These are phyloP conservation scores for Metalampra italica DNA, from an alignment of 2,888 invertebrate species.

Conservation along the genomic window DNA sequence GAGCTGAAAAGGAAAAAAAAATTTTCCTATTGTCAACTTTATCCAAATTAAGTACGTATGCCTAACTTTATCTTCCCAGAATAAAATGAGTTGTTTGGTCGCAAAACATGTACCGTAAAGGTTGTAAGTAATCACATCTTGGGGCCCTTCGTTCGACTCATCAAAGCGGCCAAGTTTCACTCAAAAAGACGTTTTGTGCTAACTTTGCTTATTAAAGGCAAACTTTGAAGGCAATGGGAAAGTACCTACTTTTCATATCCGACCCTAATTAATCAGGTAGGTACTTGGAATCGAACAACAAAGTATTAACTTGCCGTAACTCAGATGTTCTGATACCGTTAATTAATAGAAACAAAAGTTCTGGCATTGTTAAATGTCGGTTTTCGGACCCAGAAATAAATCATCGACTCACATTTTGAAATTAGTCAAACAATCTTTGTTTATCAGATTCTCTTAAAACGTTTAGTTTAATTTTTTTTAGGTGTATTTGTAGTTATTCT, in stretches of 20 bases:
- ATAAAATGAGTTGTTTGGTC: constrained; percentile 1
- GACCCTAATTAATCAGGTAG: constrained; percentile 70
- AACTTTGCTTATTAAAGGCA: constrained; percentile 69
- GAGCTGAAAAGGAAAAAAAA: too few relatives aligned
- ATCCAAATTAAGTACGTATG: too few relatives aligned
- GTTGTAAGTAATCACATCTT: constrained; percentile 54
- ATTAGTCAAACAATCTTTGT: too few relatives aligned
- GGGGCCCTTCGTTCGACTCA: constrained; percentile 37
- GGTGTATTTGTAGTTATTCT: too few relatives aligned
- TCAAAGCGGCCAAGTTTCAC: constrained; percentile 59
- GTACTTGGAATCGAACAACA: constrained; percentile 57
- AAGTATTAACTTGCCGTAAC: constrained; percentile 56
- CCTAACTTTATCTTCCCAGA: background rate
- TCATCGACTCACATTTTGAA: too few relatives aligned
- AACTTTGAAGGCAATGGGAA: constrained; percentile 31
- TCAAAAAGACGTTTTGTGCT: constrained; percentile 63
- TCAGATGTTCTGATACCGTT: constrained; percentile 50
- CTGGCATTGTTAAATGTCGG: background rate
- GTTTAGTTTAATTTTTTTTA: too few relatives aligned
- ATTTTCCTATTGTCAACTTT: too few relatives aligned
- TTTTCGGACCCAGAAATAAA: background rate
- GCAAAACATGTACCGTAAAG: constrained; percentile 3
- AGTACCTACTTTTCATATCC: constrained; percentile 63
- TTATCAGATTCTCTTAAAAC: too few relatives aligned
- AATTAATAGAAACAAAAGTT: constrained; percentile 38